Conservation (phyloP, 2,888 invertebrate genomes). For the Scotopteryx bipunctaria region DNA sequence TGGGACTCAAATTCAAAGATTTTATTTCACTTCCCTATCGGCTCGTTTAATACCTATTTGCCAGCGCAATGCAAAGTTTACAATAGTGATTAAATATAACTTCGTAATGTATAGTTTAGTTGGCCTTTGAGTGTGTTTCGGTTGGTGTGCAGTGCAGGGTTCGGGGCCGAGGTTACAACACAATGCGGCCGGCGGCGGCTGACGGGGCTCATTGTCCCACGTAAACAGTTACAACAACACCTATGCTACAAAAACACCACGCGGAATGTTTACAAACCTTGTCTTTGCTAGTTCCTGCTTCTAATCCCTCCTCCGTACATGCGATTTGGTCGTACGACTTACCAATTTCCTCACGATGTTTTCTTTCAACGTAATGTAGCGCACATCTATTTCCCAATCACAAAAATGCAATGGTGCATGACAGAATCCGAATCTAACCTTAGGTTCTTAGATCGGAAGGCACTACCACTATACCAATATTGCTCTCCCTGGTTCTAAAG, state of each 20-base stretch:
- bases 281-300: slow-evolving; percentile 17
- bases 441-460: too few relatives aligned
- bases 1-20: background rate
- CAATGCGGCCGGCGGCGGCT: slow-evolving; percentile 16
- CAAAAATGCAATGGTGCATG: too few relatives aligned
- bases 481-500: too few relatives aligned
- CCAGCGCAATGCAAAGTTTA: background rate
- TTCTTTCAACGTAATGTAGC: too few relatives aligned
- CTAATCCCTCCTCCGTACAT: slow-evolving; percentile 1
- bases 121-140: background rate
- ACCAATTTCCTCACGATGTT: too few relatives aligned
- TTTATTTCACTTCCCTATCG: too few relatives aligned
- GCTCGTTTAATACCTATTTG: too few relatives aligned
- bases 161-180: slow-evolving; percentile 12
- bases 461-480: too few relatives aligned
- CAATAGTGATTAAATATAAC: too few relatives aligned
- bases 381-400: too few relatives aligned
- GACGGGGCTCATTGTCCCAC: slow-evolving; percentile 47
- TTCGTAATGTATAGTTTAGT: background rate
- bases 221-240: slow-evolving; percentile 50
- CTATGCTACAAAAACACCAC: slow-evolving; percentile 21
- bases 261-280: slow-evolving; percentile 19
- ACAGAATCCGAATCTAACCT: too few relatives aligned
- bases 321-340: too few relatives aligned
- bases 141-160: slow-evolving; percentile 8